Evolutionary conservation across 1,140 invertebrate species (phyloP), one percentile per base, ranked within the genome.

Genomic region (Euura saliciscinereae): DNA sequence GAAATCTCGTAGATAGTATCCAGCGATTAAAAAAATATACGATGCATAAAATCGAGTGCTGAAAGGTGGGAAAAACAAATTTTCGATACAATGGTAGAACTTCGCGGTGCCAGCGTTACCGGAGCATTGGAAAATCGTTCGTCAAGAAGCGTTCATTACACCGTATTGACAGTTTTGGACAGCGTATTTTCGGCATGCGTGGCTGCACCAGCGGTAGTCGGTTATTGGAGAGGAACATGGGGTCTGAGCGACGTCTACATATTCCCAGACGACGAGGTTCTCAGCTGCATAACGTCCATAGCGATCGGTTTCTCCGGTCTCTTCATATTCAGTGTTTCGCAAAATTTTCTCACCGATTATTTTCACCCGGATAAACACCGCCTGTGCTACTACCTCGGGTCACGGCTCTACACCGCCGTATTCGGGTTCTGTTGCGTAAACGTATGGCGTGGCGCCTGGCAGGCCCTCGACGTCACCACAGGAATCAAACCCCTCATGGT

Each of bases 191-290:
- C 94, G 4, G 90, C 92, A 66, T 79, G 91, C 1, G 87, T 96
- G 8, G 90, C 95, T 5, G 92, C 93, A 0, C 95, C 95, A 6
- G 90, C 92, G 7, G 94, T 96, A 2, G 94, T 97, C 6, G 90
- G 91, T 66, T 96, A 96, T 81, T 97, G 95, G 95, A 89, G 95
- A 44, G 94, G 94, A 69, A 94, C 94, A 44, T 97, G 94, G 94
- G 90, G 91, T 65, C 89, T 97, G 13, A 92, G 94, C 89, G 93
- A 93, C 74, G 79, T 91, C 44, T 92, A 93, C 82, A 87, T 95
- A 43, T 91, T 91, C 67, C 92, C 93, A 2, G 83, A 88, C 0
- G 80, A 91, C 44, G 80, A 84, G 8, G 82, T 90, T 0, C 74
- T 89, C 3, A 94, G 93, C 78, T 90, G 90, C 7, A 82, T 90